Conservation (phyloP, 2,113 vertebrate genomes). For the Albula glossodonta region DNA sequence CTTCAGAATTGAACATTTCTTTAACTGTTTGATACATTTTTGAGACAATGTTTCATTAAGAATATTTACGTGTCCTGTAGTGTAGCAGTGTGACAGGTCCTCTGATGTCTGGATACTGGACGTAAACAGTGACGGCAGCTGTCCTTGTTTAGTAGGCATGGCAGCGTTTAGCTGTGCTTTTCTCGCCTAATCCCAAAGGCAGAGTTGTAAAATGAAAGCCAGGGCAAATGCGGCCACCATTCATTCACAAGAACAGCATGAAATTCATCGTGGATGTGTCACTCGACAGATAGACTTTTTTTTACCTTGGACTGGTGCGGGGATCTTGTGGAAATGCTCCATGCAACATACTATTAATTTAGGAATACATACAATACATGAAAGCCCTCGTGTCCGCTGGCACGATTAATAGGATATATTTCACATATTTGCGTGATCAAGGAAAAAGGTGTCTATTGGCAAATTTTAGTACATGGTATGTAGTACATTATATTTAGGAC, state of each 20-base stretch:
- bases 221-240: neutral
- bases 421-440: neutral
- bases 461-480: neutral
- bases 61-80: slow-evolving; percentile 43
- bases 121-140: slow-evolving; percentile 10
- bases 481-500: neutral
- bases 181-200: neutral
- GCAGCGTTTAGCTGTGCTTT: neutral
- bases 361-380: neutral
- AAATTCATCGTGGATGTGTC: neutral
- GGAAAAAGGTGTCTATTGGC: neutral
- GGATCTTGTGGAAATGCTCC: neutral
- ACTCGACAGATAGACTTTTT: neutral
- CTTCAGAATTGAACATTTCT: slow-evolving; percentile 22
- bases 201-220: slow-evolving; percentile 12
- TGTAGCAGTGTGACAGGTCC: neutral
- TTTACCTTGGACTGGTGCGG: neutral
- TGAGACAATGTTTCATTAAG: slow-evolving; percentile 31
- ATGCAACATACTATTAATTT: neutral
- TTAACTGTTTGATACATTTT: neutral
- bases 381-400: neutral
- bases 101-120: neutral
- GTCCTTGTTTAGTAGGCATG: neutral
- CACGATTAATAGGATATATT: neutral
- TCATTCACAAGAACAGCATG: slow-evolving; percentile 2